These are phyloP conservation scores for Napeogenes sylphis DNA, from an alignment of 2,888 invertebrate genomes.

Conservation along the genomic window DNA sequence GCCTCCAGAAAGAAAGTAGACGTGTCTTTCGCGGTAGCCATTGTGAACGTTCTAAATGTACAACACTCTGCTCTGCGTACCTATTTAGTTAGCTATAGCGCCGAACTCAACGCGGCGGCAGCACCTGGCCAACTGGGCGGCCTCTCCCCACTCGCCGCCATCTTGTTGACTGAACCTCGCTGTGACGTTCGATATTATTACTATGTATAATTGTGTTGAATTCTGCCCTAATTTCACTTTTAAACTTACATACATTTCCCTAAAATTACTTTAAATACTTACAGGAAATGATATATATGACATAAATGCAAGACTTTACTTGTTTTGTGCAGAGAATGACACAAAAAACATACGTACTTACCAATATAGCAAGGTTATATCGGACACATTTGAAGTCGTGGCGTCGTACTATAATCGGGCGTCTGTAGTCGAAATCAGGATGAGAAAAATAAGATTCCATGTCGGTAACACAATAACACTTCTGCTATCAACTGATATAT, in stretches of 20 bases:
- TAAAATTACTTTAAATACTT: background rate
- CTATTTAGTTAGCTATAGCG: constrained; percentile 77
- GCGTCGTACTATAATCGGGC: constrained; percentile 72
- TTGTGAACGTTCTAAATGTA: constrained; percentile 81
- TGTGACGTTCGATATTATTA: constrained; percentile 75
- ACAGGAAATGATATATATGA: background rate
- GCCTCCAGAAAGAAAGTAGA: constrained; percentile 96
- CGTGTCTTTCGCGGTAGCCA: constrained; percentile 93
- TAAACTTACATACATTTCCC: constrained; percentile 7
- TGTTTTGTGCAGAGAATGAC: constrained; percentile 35
- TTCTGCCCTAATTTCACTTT: constrained; percentile 42
- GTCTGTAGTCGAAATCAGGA: constrained; percentile 69
- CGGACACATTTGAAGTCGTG: constrained; percentile 67
- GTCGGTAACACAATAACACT: constrained; percentile 55
- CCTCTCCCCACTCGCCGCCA: constrained; percentile 77
- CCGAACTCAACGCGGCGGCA: constrained; percentile 79
- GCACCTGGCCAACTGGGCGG: constrained; percentile 78
- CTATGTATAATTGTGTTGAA: constrained; percentile 54
- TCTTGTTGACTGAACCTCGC: constrained; percentile 70
- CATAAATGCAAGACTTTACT: background rate
- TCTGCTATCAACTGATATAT: constrained; percentile 45
- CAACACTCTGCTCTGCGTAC: constrained; percentile 64
- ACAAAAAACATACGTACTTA: constrained; percentile 68
- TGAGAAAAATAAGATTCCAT: constrained; percentile 61
- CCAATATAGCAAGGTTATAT: constrained; percentile 69